A percentile compares a stretch with the other conserved stretches of the same genome.
Conservation (phyloP, 1,140 invertebrate genomes). For the Drosophila santomea region DNA sequence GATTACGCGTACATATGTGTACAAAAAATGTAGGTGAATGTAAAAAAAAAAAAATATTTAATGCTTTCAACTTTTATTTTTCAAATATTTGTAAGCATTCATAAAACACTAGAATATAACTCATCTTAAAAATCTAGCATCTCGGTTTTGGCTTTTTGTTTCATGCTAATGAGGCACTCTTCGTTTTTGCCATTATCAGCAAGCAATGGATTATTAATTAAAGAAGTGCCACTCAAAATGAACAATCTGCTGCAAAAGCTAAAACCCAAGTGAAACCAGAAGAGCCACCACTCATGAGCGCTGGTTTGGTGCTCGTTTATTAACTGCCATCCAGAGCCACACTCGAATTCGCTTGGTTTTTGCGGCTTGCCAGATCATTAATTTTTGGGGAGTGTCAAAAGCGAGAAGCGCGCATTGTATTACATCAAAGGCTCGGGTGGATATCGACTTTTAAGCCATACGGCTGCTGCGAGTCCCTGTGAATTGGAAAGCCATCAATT, state of each 20-base stretch:
- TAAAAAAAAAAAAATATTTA: too few relatives aligned
- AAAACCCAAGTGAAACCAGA: conserved; percentile 3
- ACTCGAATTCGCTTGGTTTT: conserved; percentile 42
- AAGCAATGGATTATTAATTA: conserved; percentile 34
- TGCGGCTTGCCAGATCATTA: conserved; percentile 69
- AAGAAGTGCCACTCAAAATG: conserved; percentile 18
- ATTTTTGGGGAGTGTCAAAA: conserved; percentile 69
- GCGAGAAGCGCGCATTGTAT: conserved; percentile 54
- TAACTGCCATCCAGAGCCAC: conserved; percentile 41
- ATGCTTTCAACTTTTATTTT: too few relatives aligned
- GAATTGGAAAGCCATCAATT: conserved; percentile 63
- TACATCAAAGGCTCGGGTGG: conserved; percentile 44
- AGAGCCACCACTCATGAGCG: conserved; percentile 12
- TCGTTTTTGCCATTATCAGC: conserved; percentile 4
- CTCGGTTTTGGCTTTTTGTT: neutral
- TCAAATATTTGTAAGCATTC: too few relatives aligned
- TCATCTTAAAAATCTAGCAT: neutral
- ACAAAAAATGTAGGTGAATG: too few relatives aligned
- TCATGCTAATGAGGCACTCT: conserved; percentile 21
- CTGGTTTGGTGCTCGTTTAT: conserved; percentile 33
- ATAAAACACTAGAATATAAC: too few relatives aligned
- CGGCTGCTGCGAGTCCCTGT: conserved; percentile 9
- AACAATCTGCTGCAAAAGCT: conserved; percentile 17
- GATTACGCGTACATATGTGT: neutral
- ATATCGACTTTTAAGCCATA: conserved; percentile 8